phyloP scores from a whole-genome alignment of 1,140 invertebrate species.

The Zaprionus africanus region DNA sequence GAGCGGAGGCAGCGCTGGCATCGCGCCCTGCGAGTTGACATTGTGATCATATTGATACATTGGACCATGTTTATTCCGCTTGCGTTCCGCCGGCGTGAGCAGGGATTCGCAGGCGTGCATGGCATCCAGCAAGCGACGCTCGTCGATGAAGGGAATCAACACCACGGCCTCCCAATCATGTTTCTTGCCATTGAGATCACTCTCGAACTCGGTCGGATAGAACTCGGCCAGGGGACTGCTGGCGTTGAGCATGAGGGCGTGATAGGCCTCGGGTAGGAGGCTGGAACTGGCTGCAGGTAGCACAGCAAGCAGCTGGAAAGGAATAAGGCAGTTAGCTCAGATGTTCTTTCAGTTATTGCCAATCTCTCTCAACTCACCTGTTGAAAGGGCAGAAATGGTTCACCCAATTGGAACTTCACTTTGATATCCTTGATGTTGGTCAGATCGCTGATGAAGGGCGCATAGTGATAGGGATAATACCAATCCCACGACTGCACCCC shows the following conservation, averaged over 20 bases:
- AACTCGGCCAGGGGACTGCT: constrained; percentile 94
- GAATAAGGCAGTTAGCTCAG: background rate
- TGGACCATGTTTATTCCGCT: constrained; percentile 93
- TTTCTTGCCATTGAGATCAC: constrained; percentile 96
- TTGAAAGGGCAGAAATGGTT: constrained; percentile 97
- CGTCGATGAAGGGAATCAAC: constrained; percentile 98
- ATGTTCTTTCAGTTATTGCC: too few relatives aligned
- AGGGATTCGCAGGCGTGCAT: constrained; percentile 89
- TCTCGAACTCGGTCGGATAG: constrained; percentile 95
- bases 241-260: constrained; percentile 92
- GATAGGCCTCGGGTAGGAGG: constrained; percentile 92
- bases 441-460: constrained; percentile 97
- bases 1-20: constrained; percentile 49
- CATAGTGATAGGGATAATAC: constrained; percentile 98
- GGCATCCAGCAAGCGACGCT: constrained; percentile 89
- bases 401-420: constrained; percentile 92
- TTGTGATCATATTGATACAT: constrained; percentile 91
- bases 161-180: constrained; percentile 99
- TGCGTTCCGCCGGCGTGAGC: constrained; percentile 90
- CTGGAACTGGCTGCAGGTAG: constrained; percentile 93
- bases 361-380: constrained; percentile 86
- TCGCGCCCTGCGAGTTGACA: constrained; percentile 41
- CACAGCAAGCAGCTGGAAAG: constrained; percentile 92
- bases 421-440: constrained; percentile 91
- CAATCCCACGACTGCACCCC: constrained; percentile 98